Evolutionary conservation across 2,888 invertebrate genomes (phyloP).

Genomic region (Drosophila phalerata): DNA sequence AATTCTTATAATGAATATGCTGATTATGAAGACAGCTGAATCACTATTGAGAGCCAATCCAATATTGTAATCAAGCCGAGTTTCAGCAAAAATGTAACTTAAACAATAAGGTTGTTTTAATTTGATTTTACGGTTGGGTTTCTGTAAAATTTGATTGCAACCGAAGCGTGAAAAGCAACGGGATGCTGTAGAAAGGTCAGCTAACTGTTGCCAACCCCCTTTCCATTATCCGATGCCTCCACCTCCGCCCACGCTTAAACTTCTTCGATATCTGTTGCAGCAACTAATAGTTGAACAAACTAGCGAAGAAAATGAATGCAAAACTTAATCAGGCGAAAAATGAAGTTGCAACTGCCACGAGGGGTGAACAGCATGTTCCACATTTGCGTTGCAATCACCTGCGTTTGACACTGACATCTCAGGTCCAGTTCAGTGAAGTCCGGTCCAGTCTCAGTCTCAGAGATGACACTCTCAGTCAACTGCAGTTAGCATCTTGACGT

Average conservation of each 20-base stretch:
- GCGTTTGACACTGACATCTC: slow-evolving; percentile 31
- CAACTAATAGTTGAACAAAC: slow-evolving; percentile 42
- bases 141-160: slow-evolving; percentile 68
- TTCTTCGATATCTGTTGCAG: slow-evolving; percentile 3
- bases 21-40: not conserved
- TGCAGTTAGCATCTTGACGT: slow-evolving; percentile 27
- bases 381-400: slow-evolving; percentile 21
- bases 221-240: not conserved
- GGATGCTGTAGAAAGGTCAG: slow-evolving; percentile 52
- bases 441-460: slow-evolving; percentile 14
- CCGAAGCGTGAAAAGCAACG: slow-evolving; percentile 63
- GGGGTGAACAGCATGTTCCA: slow-evolving; percentile 12
- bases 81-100: slow-evolving; percentile 19
- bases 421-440: slow-evolving; percentile 9
- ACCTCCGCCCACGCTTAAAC: no score
- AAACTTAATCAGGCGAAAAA: slow-evolving; percentile 69
- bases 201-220: slow-evolving; percentile 15
- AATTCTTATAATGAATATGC: slow-evolving; percentile 28
- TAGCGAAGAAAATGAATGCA: slow-evolving; percentile 56
- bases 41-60: not conserved
- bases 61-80: not conserved
- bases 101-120: slow-evolving; percentile 28
- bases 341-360: slow-evolving; percentile 33
- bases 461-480: not conserved
- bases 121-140: slow-evolving; percentile 16